A percentile compares a stretch with the other conserved stretches of the same genome.
These are phyloP conservation scores for Sycophila texana DNA, from an alignment of 2,888 invertebrate species.

Conservation along the genomic window DNA sequence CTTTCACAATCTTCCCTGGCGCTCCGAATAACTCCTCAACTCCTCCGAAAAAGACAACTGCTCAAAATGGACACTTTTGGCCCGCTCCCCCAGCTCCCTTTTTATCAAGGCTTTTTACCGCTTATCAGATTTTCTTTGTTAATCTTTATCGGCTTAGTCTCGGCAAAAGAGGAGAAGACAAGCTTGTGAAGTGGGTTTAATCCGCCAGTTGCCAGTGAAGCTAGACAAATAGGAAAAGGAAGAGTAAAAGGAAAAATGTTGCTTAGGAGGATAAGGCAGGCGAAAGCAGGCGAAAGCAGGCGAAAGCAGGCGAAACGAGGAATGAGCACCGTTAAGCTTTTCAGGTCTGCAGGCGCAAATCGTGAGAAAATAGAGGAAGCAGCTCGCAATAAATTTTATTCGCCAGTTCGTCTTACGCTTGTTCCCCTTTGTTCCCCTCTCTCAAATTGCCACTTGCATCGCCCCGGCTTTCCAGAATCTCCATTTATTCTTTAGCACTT, in stretches of 20 bases:
- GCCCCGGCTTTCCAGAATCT: conserved; percentile 36
- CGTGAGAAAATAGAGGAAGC: conserved; percentile 60
- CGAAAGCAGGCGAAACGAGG: conserved; percentile 17
- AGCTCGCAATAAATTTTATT: conserved; percentile 62
- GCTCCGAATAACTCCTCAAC: background rate
- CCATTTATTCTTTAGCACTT: conserved; percentile 27
- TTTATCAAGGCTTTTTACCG: background rate
- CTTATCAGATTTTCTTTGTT: conserved; percentile 30
- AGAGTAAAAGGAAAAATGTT: conserved; percentile 23
- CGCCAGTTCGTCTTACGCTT: conserved; percentile 59
- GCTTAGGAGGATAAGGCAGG: conserved; percentile 39
- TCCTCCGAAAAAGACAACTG: background rate
- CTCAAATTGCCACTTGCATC: conserved; percentile 27
- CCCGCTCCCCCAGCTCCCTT: background rate
- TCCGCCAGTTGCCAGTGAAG: conserved; percentile 52
- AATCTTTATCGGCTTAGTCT: conserved; percentile 45
- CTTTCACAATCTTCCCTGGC: conserved; percentile 44
- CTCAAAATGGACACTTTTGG: background rate
- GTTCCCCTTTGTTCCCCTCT: conserved; percentile 50
- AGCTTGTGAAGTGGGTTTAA: conserved; percentile 55
- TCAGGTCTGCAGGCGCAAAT: conserved; percentile 57
- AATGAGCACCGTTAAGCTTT: conserved; percentile 62
- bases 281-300: conserved; percentile 38
- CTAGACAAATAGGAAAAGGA: conserved; percentile 47
- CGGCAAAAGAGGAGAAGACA: conserved; percentile 50